Evolutionary conservation across 1,140 invertebrate species (phyloP).

Genomic region (Eriocheir sinensis): DNA sequence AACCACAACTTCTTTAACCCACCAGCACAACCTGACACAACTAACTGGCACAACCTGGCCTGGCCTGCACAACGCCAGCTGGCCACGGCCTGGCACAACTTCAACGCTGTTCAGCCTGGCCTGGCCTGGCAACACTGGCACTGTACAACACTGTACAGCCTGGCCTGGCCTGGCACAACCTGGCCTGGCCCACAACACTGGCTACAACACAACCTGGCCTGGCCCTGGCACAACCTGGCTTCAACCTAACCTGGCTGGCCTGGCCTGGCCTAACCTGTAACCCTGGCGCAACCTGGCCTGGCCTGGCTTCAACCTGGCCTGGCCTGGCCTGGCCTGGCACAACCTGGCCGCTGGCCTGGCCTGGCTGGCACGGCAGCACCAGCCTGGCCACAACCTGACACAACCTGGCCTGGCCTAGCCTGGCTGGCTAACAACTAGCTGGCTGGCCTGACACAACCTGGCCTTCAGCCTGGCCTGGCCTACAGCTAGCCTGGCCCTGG

Average conservation of each 20-base stretch:
- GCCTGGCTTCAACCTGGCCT: slow-evolving; percentile 47
- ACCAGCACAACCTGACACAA: slow-evolving; percentile 78
- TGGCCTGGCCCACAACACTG: slow-evolving; percentile 72
- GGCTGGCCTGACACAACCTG: slow-evolving; percentile 55
- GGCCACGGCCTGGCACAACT: slow-evolving; percentile 72
- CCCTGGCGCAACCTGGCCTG: slow-evolving; percentile 75
- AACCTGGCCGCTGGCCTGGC: slow-evolving; percentile 63
- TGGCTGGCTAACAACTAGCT: slow-evolving; percentile 29
- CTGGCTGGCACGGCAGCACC: slow-evolving; percentile 62
- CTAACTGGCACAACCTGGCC: slow-evolving; percentile 78
- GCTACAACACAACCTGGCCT: slow-evolving; percentile 75
- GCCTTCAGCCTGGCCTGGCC: slow-evolving; percentile 65
- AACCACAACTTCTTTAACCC: not conserved
- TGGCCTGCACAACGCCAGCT: slow-evolving; percentile 79
- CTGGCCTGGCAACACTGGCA: slow-evolving; percentile 65
- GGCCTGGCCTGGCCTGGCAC: slow-evolving; percentile 45
- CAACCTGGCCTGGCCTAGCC: slow-evolving; percentile 73
- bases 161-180: slow-evolving; percentile 74
- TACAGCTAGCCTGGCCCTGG: slow-evolving; percentile 71
- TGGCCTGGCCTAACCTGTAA: slow-evolving; percentile 64
- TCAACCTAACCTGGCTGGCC: slow-evolving; percentile 33
- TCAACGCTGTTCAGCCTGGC: slow-evolving; percentile 67
- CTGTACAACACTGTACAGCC: not conserved
- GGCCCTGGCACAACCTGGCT: slow-evolving; percentile 10
- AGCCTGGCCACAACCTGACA: slow-evolving; percentile 67